Evolutionary conservation across 2,113 vertebrate genomes (phyloP).

Genomic region (Sitta europaea): DNA sequence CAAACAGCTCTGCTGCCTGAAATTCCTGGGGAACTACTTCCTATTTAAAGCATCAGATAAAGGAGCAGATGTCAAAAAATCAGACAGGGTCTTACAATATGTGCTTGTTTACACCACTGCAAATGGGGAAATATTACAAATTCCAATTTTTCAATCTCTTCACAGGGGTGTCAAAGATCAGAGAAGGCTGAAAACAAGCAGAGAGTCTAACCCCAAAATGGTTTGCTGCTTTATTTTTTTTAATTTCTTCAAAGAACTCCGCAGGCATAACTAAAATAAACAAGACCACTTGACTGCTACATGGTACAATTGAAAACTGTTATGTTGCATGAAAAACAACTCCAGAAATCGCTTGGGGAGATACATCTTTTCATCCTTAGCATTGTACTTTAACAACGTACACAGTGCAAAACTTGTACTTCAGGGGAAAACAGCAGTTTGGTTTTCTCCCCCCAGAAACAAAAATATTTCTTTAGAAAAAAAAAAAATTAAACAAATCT

Average conservation of each 20-base stretch:
- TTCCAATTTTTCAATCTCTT: neutral
- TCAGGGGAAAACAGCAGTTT: neutral
- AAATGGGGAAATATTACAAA: neutral
- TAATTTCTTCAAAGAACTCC: constrained; percentile 37
- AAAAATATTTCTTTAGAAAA: neutral
- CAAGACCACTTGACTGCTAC: constrained; percentile 28
- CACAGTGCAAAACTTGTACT: neutral
- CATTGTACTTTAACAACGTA: neutral
- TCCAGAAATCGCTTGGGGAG: constrained; percentile 28
- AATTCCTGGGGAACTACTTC: neutral
- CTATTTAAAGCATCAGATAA: neutral
- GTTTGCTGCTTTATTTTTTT: neutral
- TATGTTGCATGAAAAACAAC: constrained; percentile 11
- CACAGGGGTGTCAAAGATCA: neutral
- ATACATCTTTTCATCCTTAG: constrained; percentile 20
- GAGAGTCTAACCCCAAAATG: neutral
- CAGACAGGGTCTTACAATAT: neutral
- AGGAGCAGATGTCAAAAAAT: constrained; percentile 6
- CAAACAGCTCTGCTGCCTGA: neutral
- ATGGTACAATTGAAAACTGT: neutral
- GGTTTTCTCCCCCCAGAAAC: neutral
- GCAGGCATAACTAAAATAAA: constrained; percentile 23
- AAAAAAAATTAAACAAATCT: neutral
- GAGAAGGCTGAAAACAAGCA: neutral
- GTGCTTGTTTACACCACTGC: neutral